Evolutionary conservation across 2,888 invertebrate species (phyloP).

Genomic region (Neoascia interrupta): DNA sequence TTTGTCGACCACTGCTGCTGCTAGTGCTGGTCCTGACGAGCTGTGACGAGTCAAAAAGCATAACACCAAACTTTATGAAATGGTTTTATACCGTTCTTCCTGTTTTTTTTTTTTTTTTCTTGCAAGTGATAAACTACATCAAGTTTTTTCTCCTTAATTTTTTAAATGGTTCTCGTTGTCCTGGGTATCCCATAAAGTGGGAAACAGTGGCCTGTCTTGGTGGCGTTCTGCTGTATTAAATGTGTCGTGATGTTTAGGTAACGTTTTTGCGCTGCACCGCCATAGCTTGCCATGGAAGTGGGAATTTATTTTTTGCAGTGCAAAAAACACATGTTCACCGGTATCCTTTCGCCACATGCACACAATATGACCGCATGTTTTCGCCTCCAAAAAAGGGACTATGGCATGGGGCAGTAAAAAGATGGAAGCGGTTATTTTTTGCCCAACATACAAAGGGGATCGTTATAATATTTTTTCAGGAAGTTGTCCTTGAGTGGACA

Average conservation of each 20-base stretch:
- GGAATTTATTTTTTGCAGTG: not conserved
- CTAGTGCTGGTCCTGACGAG: constrained; percentile 47
- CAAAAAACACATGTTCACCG: constrained; percentile 4
- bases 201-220: constrained; percentile 7
- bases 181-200: constrained; percentile 25
- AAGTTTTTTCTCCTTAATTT: not conserved
- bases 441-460: too few species aligned
- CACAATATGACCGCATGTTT: constrained; percentile 12
- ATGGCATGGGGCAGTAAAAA: not conserved
- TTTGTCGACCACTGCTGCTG: constrained; percentile 27
- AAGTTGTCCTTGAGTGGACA: too few species aligned
- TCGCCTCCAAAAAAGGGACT: not conserved
- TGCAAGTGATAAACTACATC: not conserved
- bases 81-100: constrained; percentile 31
- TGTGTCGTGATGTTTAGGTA: constrained; percentile 22
- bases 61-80: constrained; percentile 41
- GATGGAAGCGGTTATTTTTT: too few species aligned
- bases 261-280: not conserved
- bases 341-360: constrained; percentile 11
- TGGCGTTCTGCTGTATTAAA: constrained; percentile 24
- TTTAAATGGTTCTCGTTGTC: constrained; percentile 17
- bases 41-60: constrained; percentile 59
- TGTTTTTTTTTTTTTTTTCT: too few species aligned
- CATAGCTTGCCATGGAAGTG: too few species aligned
- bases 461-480: too few species aligned